Evolutionary conservation across 2,797 vertebrate genomes (phyloP).

Genomic region (Mico argentatus): DNA sequence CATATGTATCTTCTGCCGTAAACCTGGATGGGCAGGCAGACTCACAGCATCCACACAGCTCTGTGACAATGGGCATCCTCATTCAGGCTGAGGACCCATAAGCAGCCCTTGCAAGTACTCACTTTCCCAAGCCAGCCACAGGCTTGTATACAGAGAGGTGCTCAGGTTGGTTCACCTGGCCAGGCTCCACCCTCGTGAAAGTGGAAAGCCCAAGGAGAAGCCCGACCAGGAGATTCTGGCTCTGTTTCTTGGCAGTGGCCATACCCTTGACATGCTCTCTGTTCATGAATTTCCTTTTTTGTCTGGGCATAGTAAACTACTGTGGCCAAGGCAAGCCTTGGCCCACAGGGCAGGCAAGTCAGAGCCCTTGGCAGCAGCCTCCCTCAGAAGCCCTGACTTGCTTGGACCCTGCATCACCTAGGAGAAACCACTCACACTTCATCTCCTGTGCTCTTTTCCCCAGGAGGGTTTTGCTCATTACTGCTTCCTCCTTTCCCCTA

Average conservation of each 20-base stretch:
- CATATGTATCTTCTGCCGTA: background rate
- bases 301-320: constrained; percentile 26
- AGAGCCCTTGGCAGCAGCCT: constrained; percentile 58
- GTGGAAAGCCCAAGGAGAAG: background rate
- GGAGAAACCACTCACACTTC: constrained; percentile 39
- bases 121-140: background rate
- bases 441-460: background rate
- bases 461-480: background rate
- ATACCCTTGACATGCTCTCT: constrained; percentile 30
- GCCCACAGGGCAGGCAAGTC: background rate
- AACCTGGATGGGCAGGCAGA: too few species aligned
- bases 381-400: constrained; percentile 53
- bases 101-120: background rate
- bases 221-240: constrained; percentile 20
- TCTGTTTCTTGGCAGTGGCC: constrained; percentile 57
- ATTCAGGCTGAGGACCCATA: background rate
- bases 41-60: background rate
- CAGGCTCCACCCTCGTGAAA: background rate
- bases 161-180: background rate
- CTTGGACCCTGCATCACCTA: background rate
- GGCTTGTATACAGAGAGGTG: background rate
- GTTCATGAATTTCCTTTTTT: constrained; percentile 62
- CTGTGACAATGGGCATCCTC: background rate
- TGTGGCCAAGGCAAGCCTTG: background rate
- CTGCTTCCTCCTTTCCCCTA: background rate